Percentiles rank a stretch among this genome's conserved stretches.
Evolutionary conservation across 2,113 vertebrate genomes (phyloP).

Genomic region (Oophaga pumilio): DNA sequence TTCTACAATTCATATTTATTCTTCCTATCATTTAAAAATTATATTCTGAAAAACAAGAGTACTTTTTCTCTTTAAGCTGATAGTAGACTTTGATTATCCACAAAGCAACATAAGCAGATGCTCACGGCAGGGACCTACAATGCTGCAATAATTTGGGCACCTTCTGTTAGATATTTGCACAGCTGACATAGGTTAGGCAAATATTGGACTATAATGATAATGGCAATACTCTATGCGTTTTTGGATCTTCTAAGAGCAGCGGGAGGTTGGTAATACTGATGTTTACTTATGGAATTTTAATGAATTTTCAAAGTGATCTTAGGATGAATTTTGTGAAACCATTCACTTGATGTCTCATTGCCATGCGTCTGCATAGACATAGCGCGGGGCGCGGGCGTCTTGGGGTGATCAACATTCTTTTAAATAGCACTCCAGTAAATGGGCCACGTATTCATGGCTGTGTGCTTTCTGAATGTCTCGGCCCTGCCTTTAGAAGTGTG

Average conservation of each 20-base stretch:
- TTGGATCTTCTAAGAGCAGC: not conserved
- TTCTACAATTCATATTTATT: not conserved
- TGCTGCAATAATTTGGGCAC: not conserved
- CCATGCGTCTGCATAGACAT: conserved; percentile 3
- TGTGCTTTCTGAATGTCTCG: not conserved
- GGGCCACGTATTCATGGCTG: conserved; percentile 6
- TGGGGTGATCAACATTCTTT: not conserved
- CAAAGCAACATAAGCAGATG: not conserved
- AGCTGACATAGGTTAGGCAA: not conserved
- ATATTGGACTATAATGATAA: not conserved
- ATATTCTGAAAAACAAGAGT: not conserved
- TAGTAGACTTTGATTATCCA: not conserved
- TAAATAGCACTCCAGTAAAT: not conserved
- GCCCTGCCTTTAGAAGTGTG: conserved; percentile 15
- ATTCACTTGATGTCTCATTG: not conserved
- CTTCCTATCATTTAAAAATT: not conserved
- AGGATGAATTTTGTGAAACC: not conserved
- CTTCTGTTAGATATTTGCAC: not conserved
- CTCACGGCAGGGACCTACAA: not conserved
- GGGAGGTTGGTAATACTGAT: not conserved
- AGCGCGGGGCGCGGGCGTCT: not conserved
- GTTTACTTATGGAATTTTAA: not conserved
- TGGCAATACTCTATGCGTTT: not conserved
- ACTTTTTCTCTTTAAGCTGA: not conserved
- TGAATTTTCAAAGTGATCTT: not conserved